Conservation (phyloP, 2,113 vertebrate genomes). For the Passerina amoena region DNA sequence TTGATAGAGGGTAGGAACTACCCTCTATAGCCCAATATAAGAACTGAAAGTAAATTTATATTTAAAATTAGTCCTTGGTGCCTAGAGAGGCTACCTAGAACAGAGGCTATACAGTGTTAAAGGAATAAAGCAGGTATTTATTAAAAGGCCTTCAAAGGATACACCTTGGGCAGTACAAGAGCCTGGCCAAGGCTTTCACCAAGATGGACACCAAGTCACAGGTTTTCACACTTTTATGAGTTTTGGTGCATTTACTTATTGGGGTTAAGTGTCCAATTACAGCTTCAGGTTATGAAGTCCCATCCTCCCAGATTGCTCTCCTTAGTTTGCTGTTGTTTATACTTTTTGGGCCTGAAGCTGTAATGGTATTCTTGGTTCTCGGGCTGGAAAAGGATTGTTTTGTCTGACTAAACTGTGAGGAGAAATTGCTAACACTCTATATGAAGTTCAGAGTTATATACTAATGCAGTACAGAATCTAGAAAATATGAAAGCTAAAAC, state of each 20-base stretch:
- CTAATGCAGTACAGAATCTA: background rate
- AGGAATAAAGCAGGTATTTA: background rate
- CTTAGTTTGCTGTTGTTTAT: accelerated
- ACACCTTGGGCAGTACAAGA: too few relatives aligned
- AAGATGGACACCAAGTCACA: accelerated
- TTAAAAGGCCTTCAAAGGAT: background rate
- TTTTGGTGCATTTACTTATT: background rate
- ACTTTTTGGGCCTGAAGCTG: too few relatives aligned
- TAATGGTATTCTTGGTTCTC: too few relatives aligned
- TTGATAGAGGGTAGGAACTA: background rate
- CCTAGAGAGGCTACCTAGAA: too few relatives aligned
- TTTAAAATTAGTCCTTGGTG: background rate
- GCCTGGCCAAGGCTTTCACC: background rate
- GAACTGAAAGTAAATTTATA: background rate
- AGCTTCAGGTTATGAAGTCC: background rate
- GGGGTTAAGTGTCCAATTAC: background rate
- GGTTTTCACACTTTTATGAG: background rate
- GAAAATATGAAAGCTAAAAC: background rate
- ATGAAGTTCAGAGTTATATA: too few relatives aligned
- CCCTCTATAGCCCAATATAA: background rate
- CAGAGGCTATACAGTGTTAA: background rate
- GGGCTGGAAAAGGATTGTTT: background rate
- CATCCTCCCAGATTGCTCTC: too few relatives aligned
- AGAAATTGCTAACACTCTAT: background rate
- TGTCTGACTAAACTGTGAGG: background rate